Base-by-base conservation (phyloP, 2,888 invertebrate species). In the Drosophila anomalipes region DNA sequence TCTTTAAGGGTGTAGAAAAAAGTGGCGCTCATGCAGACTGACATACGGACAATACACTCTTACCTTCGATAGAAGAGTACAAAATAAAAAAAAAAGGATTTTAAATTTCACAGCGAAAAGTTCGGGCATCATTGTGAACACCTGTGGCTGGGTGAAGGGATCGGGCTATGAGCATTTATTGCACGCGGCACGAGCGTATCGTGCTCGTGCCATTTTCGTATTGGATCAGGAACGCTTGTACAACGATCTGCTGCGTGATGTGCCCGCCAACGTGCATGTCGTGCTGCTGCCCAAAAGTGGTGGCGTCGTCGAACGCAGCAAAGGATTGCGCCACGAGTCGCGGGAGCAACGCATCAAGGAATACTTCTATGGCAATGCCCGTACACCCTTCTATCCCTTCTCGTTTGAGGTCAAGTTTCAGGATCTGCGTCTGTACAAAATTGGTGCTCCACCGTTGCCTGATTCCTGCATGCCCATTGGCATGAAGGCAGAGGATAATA, bases 401-500 rank as follows among this genome's bases (percentile, higher is more conserved):
- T 98, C 98, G 0, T 98, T 98, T 93, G 98, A 99, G 93, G 96
- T 99, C 1, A 97, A 98, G 92, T 98, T 97, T 95, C 94, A 95
- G 2, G 98, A 99, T 83, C 95, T 99, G 14, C 97, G 97, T 92
- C 96, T 99, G 44, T 98, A 96, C 92, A 99, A 99, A 95, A 97
- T 99, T 89, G 98, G 99, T 16, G 98, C 98, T 0, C 98, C 98
- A 0, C 95, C 97, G 0, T 94, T 99, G 67, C 99, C 99, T 0
- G 98, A 97, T 91, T 99, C 99, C 3, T 98, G 99, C 93, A 96
- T 99, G 95, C 99, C 99, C 0, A 95, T 99, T 69, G 99, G 99
- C 59, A 99, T 99, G 98, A 97, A 97, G 90, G 93, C 94, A 0
- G 97, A 97, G 91, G 99, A 99, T 93, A 98, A 97, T 92, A 95